Evolutionary conservation across 2,888 invertebrate species (phyloP).

Genomic region (Sialis lutaria): DNA sequence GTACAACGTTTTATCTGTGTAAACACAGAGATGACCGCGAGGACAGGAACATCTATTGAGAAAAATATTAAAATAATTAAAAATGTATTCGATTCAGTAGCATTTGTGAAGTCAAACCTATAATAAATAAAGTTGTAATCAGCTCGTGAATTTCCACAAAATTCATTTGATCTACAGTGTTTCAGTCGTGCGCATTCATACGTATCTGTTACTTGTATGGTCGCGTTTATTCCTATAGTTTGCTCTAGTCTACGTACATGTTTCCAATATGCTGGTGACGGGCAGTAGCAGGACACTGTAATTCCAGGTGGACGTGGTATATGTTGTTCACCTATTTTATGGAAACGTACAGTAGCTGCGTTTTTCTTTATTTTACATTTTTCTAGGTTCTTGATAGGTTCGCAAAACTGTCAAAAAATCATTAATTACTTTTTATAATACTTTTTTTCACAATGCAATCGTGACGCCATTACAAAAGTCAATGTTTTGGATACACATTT

Average conservation of each 20-base stretch:
- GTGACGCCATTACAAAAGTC: not conserved
- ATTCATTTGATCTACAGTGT: slow-evolving; percentile 33
- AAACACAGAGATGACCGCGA: slow-evolving; percentile 36
- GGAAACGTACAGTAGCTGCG: slow-evolving; percentile 24
- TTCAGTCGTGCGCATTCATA: slow-evolving; percentile 33
- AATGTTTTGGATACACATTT: not conserved
- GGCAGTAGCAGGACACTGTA: slow-evolving; percentile 31
- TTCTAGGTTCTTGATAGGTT: slow-evolving; percentile 24
- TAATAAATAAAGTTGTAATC: slow-evolving; percentile 41
- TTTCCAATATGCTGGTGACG: slow-evolving; percentile 33
- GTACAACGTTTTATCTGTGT: slow-evolving; percentile 22
- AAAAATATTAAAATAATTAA: not conserved
- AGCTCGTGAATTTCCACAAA: slow-evolving; percentile 41
- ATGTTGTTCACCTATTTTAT: slow-evolving; percentile 24
- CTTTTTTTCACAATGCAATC: not conserved
- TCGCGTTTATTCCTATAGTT: slow-evolving; percentile 16
- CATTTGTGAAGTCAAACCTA: slow-evolving; percentile 1
- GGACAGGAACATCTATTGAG: slow-evolving; percentile 37
- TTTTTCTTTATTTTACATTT: slow-evolving; percentile 23
- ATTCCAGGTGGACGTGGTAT: slow-evolving; percentile 28
- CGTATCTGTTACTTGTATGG: slow-evolving; percentile 15
- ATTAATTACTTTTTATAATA: not conserved
- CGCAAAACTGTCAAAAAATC: slow-evolving; percentile 31
- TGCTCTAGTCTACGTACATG: slow-evolving; percentile 15
- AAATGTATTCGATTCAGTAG: not conserved